Evolutionary conservation across 2,888 invertebrate genomes (phyloP).

Genomic region (Hemaris fuciformis): DNA sequence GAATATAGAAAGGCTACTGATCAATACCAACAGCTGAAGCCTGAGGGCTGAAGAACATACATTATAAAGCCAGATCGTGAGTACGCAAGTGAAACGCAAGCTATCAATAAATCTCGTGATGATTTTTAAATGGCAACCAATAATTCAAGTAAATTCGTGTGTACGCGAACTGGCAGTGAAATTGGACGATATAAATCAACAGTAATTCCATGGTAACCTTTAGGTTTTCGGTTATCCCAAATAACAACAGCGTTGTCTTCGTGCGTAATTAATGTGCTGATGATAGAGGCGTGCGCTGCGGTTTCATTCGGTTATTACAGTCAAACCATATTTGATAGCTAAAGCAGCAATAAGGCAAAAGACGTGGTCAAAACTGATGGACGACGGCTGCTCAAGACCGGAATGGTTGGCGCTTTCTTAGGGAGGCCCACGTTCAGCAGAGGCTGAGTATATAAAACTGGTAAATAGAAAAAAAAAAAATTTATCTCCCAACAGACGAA

Average conservation of each 20-base stretch:
- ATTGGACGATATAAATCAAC: slow-evolving; percentile 62
- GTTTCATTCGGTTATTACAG: not conserved
- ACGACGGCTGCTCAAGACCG: too few species aligned
- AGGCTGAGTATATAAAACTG: too few species aligned
- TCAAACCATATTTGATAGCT: not conserved
- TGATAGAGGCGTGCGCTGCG: not conserved
- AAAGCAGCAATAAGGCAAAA: too few species aligned
- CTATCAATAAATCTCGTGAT: slow-evolving; percentile 14
- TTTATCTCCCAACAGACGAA: too few species aligned
- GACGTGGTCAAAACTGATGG: too few species aligned
- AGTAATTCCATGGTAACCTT: slow-evolving; percentile 58
- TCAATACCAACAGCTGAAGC: not conserved
- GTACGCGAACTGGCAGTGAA: slow-evolving; percentile 45
- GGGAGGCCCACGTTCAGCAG: too few species aligned
- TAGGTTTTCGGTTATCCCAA: slow-evolving; percentile 57
- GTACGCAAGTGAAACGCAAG: not conserved
- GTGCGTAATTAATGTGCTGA: not conserved
- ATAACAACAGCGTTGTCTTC: slow-evolving; percentile 27
- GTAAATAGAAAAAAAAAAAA: too few species aligned
- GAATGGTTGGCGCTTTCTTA: too few species aligned
- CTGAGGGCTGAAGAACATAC: not conserved
- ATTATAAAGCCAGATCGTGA: not conserved
- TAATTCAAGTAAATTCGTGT: slow-evolving; percentile 23
- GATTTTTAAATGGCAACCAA: slow-evolving; percentile 26
- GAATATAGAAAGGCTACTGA: not conserved